Percentiles rank a stretch among this genome's conserved stretches.
phyloP scores from a whole-genome alignment of 1,140 invertebrate species.

The Papilio machaon region DNA sequence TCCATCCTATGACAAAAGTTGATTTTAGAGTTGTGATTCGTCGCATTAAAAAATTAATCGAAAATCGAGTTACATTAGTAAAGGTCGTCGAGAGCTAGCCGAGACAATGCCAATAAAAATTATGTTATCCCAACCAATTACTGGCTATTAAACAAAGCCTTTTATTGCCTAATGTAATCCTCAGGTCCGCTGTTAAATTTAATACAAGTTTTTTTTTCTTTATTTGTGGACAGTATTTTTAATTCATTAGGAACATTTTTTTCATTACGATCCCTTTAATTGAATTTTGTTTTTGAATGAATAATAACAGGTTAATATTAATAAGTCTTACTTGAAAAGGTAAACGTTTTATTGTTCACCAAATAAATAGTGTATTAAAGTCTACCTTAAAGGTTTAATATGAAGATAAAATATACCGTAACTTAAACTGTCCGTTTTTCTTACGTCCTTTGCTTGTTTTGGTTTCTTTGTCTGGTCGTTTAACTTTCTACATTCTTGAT shows the following conservation, averaged over 20 bases:
- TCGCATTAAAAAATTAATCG: not conserved
- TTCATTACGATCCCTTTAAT: conserved; percentile 35
- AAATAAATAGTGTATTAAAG: conserved; percentile 17
- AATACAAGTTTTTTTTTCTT: conserved; percentile 44
- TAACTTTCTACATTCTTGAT: conserved; percentile 8
- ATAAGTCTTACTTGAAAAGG: conserved; percentile 34
- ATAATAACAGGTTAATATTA: conserved; percentile 33
- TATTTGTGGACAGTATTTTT: conserved; percentile 42
- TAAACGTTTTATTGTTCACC: conserved; percentile 27
- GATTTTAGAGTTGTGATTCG: not conserved
- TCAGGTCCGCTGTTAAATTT: conserved; percentile 45
- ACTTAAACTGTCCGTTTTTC: conserved; percentile 8
- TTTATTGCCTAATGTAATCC: conserved; percentile 69
- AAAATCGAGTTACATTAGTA: conserved; percentile 53
- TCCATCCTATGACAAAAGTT: not conserved
- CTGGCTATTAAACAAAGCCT: conserved; percentile 66
- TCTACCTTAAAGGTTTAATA: conserved; percentile 1
- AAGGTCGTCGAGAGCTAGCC: conserved; percentile 43
- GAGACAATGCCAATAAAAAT: conserved; percentile 76
- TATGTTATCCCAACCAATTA: conserved; percentile 73
- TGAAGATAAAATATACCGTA: conserved; percentile 12
- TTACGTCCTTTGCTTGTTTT: conserved; percentile 5
- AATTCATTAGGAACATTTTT: conserved; percentile 39
- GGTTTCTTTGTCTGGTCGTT: conserved; percentile 4
- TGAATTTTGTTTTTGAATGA: conserved; percentile 34